phyloP scores from a whole-genome alignment of 1,140 invertebrate genomes.

The Leptopilina boulardi region DNA sequence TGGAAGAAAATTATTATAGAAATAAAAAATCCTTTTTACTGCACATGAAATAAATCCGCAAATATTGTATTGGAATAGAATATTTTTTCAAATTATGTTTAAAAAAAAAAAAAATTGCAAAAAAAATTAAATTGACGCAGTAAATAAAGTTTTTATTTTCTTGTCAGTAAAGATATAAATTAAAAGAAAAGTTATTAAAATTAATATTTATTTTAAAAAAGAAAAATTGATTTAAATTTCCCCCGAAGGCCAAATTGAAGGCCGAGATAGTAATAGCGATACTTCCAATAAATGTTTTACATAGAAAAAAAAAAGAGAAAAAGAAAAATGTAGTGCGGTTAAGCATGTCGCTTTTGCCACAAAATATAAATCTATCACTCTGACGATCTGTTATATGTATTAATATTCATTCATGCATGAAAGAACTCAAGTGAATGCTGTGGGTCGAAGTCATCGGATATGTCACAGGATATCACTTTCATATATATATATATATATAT shows the following conservation, averaged over 20 bases:
- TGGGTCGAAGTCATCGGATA: slow-evolving; percentile 14
- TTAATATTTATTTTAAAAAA: neutral
- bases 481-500: neutral
- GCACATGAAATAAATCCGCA: too few species aligned
- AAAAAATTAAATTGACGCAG: too few species aligned
- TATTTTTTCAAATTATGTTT: too few species aligned
- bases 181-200: neutral
- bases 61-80: too few species aligned
- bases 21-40: too few species aligned
- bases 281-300: neutral
- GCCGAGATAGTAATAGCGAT: neutral
- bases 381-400: neutral
- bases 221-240: neutral
- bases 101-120: too few species aligned
- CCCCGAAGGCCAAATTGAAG: neutral
- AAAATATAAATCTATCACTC: slow-evolving; percentile 3
- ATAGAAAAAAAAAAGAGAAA: neutral
- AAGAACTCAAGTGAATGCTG: slow-evolving; percentile 16
- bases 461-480: slow-evolving; percentile 27
- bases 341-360: neutral
- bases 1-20: neutral
- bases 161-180: too few species aligned
- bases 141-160: too few species aligned
- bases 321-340: neutral
- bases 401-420: slow-evolving; percentile 29